phyloP scores from a whole-genome alignment of 2,888 invertebrate species.

The Apotomis betuletana region DNA sequence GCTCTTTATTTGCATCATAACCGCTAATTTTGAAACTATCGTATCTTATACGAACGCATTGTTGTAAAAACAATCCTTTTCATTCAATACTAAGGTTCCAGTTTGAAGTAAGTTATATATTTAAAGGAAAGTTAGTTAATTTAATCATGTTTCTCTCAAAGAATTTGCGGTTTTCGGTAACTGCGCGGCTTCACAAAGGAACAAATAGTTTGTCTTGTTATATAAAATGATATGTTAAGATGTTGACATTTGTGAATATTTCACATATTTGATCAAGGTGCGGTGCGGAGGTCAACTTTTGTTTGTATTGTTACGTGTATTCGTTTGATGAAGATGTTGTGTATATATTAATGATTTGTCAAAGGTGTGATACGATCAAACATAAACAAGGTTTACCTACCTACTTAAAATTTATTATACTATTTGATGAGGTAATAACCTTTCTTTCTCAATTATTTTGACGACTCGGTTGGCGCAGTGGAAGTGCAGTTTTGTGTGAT shows the following conservation, averaged over 20 bases:
- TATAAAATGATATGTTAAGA: conserved; percentile 23
- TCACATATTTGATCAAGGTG: conserved; percentile 16
- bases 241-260: conserved; percentile 18
- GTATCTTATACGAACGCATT: not conserved
- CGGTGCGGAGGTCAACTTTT: not conserved
- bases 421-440: no score
- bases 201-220: conserved; percentile 19
- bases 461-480: no score
- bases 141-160: conserved; percentile 15
- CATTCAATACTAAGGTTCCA: not conserved
- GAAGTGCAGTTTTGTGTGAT: no score
- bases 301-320: conserved; percentile 14
- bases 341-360: not conserved
- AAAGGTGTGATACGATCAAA: not conserved
- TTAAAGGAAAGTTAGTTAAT: not conserved
- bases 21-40: not conserved
- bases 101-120: not conserved
- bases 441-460: no score
- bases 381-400: not conserved
- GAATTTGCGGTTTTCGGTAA: conserved; percentile 31
- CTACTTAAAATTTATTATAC: not conserved
- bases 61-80: not conserved
- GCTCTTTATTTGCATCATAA: conserved; percentile 1
- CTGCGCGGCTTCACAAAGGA: conserved; percentile 22
- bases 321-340: not conserved